Evolutionary conservation across 30 jellyfish, hydroid and myxozoan species (phyloP).

Genomic region (Phacellophora camtschatica): DNA sequence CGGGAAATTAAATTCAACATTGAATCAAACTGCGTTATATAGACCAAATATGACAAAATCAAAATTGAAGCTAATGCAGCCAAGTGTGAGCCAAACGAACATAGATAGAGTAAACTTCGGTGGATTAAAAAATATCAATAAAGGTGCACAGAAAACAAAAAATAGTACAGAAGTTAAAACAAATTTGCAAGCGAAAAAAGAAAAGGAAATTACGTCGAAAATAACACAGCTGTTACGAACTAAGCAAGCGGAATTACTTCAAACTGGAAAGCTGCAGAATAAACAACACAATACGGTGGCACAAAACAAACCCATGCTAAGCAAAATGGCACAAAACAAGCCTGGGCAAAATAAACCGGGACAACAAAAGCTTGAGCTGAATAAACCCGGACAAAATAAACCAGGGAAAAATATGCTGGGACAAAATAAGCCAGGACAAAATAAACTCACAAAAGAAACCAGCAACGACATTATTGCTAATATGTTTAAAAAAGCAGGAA

Average conservation of each 20-base stretch:
- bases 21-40: neutral
- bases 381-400: too few relatives aligned
- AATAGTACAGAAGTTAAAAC: neutral
- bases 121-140: neutral
- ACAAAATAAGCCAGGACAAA: too few relatives aligned
- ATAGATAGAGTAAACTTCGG: neutral
- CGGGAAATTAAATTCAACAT: neutral
- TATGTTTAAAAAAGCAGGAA: constrained; percentile 46
- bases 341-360: too few relatives aligned
- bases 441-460: neutral
- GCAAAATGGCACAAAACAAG: too few relatives aligned
- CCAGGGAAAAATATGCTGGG: too few relatives aligned
- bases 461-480: constrained; percentile 33
- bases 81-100: neutral
- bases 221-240: constrained; percentile 11
- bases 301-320: too few relatives aligned
- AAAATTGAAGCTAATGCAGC: neutral
- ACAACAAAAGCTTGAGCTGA: too few relatives aligned
- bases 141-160: neutral
- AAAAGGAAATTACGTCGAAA: constrained; percentile 23
- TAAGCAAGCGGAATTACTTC: constrained; percentile 19
- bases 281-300: neutral
- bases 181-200: neutral
- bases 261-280: neutral
- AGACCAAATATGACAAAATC: neutral